Evolutionary conservation across 2,113 vertebrate genomes (phyloP).

Genomic region (Phalacrocorax pelagicus): DNA sequence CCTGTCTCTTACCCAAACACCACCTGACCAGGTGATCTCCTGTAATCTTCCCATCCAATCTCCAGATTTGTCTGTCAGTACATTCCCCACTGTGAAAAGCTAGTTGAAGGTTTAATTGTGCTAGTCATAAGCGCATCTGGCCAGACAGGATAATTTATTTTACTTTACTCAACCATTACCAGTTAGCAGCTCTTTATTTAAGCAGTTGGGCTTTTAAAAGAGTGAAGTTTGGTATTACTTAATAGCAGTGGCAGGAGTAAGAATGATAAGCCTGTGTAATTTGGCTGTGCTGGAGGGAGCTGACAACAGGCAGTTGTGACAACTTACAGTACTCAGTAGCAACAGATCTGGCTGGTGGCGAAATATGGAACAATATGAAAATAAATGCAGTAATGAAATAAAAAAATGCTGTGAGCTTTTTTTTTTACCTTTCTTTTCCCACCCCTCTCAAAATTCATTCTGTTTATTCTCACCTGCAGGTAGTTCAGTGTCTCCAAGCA

Average conservation of each 20-base stretch:
- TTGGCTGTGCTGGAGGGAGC: background rate
- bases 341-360: background rate
- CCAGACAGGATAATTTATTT: background rate
- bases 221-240: background rate
- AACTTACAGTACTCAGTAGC: background rate
- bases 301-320: background rate
- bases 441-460: background rate
- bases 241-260: background rate
- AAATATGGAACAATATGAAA: background rate
- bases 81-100: background rate
- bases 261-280: background rate
- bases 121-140: background rate
- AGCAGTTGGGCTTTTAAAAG: background rate
- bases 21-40: background rate
- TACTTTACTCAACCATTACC: background rate
- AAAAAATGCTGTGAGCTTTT: background rate
- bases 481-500: slow-evolving; percentile 76
- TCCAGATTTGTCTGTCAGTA: background rate
- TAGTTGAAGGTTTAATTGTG: background rate
- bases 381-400: background rate
- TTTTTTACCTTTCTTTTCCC: background rate
- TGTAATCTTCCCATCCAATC: background rate
- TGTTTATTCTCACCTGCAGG: slow-evolving; percentile 67
- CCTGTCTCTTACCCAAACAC: background rate
- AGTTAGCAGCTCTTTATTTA: background rate